Percentiles rank a stretch among this genome's conserved stretches.
Conservation (phyloP, 2,888 invertebrate genomes). For the Agrotis segetum region DNA sequence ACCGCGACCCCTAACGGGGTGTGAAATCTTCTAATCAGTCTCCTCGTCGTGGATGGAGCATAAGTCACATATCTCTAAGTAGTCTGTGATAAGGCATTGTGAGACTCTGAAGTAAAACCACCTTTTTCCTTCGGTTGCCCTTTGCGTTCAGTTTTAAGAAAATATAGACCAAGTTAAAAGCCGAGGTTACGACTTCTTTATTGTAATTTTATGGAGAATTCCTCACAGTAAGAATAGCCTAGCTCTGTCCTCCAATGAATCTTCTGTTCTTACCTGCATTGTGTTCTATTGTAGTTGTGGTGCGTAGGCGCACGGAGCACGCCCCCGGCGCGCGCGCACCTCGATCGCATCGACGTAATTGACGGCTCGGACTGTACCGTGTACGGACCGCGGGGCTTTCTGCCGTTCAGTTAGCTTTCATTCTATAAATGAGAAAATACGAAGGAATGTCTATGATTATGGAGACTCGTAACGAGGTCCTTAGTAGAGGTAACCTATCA, state of each 20-base stretch:
- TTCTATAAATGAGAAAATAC: constrained; percentile 28
- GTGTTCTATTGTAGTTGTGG: constrained; percentile 46
- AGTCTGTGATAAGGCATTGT: no score
- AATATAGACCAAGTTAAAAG: neutral
- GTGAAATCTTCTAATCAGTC: no score
- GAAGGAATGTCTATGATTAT: neutral
- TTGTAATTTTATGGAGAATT: neutral
- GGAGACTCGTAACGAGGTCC: neutral
- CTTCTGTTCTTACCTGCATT: constrained; percentile 32
- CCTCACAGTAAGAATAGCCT: neutral
- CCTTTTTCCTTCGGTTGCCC: no score
- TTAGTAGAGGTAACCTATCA: neutral
- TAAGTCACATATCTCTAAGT: no score
- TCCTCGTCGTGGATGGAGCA: neutral
- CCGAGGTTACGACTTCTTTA: neutral
- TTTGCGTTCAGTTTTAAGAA: neutral
- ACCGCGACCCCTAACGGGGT: no score
- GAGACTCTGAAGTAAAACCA: no score
- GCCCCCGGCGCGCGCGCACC: constrained; percentile 42
- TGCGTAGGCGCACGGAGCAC: constrained; percentile 59
- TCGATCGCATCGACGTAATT: constrained; percentile 54
- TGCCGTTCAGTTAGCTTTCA: constrained; percentile 28
- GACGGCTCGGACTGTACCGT: constrained; percentile 47
- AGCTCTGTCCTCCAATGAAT: constrained; percentile 11
- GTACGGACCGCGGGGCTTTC: constrained; percentile 36